Conservation (phyloP, 2,888 invertebrate genomes). For the Saturnia pavonia region DNA sequence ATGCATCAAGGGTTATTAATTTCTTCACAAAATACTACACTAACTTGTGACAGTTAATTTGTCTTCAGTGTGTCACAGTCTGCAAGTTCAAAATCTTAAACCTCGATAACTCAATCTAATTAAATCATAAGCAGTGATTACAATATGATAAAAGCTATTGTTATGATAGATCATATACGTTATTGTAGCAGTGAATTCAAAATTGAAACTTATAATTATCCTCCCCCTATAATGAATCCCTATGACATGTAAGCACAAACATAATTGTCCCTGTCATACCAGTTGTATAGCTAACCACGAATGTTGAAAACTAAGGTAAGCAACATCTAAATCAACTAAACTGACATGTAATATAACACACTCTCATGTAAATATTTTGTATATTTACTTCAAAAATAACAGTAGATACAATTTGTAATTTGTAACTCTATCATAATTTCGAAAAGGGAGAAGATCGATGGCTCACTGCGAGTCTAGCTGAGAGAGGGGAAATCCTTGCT, state of each 20-base stretch:
- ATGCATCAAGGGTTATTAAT: conserved; percentile 78
- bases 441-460: conserved; percentile 70
- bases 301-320: conserved; percentile 30
- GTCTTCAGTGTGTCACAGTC: conserved; percentile 72
- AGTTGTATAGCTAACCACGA: conserved; percentile 24
- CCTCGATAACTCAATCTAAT: conserved; percentile 61
- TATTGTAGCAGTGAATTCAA: conserved; percentile 68
- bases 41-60: conserved; percentile 79
- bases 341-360: conserved; percentile 72
- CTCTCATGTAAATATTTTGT: conserved; percentile 80
- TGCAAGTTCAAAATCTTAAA: conserved; percentile 66
- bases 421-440: conserved; percentile 75
- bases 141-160: conserved; percentile 77
- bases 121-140: conserved; percentile 77
- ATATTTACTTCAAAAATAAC: conserved; percentile 83
- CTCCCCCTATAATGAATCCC: conserved; percentile 64
- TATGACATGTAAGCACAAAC: conserved; percentile 49
- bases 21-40: conserved; percentile 70
- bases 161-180: conserved; percentile 63
- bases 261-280: conserved; percentile 26
- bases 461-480: conserved; percentile 84
- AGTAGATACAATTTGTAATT: conserved; percentile 80
- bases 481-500: conserved; percentile 97
- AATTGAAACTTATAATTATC: conserved; percentile 68
- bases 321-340: conserved; percentile 33